A percentile compares a stretch with the other conserved stretches of the same genome.
Evolutionary conservation across 2,888 invertebrate species (phyloP).

Genomic region (Dione juno): DNA sequence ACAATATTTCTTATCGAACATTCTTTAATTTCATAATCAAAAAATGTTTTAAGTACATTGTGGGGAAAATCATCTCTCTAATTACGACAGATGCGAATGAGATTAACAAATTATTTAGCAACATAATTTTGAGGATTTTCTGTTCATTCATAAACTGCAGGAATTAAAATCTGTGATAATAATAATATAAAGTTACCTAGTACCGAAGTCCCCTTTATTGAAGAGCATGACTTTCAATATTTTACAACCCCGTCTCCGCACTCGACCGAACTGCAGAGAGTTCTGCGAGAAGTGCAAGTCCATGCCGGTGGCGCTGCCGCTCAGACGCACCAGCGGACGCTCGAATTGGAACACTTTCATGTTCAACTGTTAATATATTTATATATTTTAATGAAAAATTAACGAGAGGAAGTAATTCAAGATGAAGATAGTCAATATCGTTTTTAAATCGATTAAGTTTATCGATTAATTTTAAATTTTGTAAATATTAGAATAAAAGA

Average conservation of each 20-base stretch:
- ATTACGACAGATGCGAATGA: too few relatives aligned
- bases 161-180: background rate
- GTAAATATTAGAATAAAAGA: too few relatives aligned
- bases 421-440: too few relatives aligned
- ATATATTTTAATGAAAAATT: background rate
- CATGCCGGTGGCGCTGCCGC: conserved; percentile 76
- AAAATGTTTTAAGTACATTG: background rate
- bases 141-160: background rate
- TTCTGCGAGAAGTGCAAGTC: conserved; percentile 69
- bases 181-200: conserved; percentile 57
- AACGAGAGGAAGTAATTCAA: background rate
- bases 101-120: too few relatives aligned
- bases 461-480: too few relatives aligned
- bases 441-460: too few relatives aligned
- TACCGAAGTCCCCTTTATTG: conserved; percentile 74
- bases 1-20: background rate
- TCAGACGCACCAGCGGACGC: conserved; percentile 69
- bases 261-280: conserved; percentile 75
- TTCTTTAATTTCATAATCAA: background rate
- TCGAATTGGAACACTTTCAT: conserved; percentile 71
- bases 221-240: conserved; percentile 73
- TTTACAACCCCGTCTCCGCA: conserved; percentile 72
- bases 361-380: conserved; percentile 61
- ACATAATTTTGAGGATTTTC: too few relatives aligned
- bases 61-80: background rate